Evolutionary conservation across 2,888 invertebrate genomes (phyloP), one percentile per base, ranked within the genome.

Genomic region (Cheilosia vernalis): DNA sequence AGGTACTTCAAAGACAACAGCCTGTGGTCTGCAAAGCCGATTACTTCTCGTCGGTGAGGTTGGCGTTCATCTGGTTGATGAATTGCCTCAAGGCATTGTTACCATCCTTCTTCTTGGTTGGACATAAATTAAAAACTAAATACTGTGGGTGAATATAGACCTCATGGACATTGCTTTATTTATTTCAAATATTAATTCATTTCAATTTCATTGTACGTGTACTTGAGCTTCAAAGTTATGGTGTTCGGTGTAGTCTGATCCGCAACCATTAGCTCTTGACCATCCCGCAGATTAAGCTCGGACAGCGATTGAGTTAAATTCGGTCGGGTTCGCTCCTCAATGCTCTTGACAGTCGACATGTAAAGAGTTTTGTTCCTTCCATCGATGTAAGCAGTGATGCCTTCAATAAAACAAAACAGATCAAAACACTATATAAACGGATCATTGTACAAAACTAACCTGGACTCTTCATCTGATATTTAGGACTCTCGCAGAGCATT

Each of bases 331-430:
- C 95, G 94, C 89, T 97, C 96, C 92, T 98, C 98, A 89, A 99
- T 97, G 88, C 98, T 97, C 87, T 96, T 95, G 21, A 99, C 96
- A 15, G 96, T 96, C 33, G 97, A 95, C 95, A 99, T 97, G 90
- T 99, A 99, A 13, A 99, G 93, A 0, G 99, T 99, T 92, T 96
- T 97, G 90, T 96, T 96, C 90, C 96, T 97, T 4, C 97, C 97
- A 89, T 96, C 95, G 51, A 96, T 94, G 5, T 95, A 93, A 19
- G 96, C 95, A 0, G 98, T 97, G 33, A 98, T 94, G 47, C 98
- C 94, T 94, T 87, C 19, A 82, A n/a, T n/a, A n/a, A 58, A 64
- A 60, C 6, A 49, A 37, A 53, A 33, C 56, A n/a, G 2, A 33
- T 19, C 10, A 30, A 53, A 10, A 42, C 27, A 63, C 15, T 49